Conservation (phyloP, 2,888 invertebrate species). For the Trisateles emortualis region DNA sequence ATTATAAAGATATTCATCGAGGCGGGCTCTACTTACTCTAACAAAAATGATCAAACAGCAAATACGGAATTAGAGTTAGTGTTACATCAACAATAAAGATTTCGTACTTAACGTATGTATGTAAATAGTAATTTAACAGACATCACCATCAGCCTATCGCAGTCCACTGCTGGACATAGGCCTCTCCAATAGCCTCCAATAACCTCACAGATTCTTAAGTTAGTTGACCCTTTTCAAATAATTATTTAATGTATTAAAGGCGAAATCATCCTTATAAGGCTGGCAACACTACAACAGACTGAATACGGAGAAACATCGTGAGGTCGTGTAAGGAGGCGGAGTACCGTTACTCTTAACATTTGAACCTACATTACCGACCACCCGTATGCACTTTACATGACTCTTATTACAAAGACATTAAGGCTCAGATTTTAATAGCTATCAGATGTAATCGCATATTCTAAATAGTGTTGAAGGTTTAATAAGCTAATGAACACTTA, state of each 20-base stretch:
- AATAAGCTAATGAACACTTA: slow-evolving; percentile 54
- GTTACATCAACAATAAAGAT: too few species aligned
- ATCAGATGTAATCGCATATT: slow-evolving; percentile 14
- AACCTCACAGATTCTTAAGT: too few species aligned
- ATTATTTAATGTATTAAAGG: slow-evolving; percentile 6
- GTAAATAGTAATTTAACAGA: too few species aligned
- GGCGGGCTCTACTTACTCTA: too few species aligned
- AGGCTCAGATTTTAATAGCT: slow-evolving; percentile 15
- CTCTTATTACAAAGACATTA: slow-evolving; percentile 16
- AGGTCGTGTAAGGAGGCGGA: slow-evolving; percentile 52
- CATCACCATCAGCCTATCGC: too few species aligned
- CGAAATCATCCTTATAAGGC: slow-evolving; percentile 29
- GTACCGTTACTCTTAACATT: slow-evolving; percentile 54
- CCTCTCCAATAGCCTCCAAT: too few species aligned
- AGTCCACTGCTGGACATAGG: too few species aligned
- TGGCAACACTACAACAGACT: slow-evolving; percentile 40
- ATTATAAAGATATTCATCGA: too few species aligned
- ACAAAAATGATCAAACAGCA: too few species aligned
- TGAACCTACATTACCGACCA: slow-evolving; percentile 48
- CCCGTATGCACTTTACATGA: neutral
- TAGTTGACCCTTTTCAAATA: neutral
- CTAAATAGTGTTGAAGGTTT: slow-evolving; percentile 41
- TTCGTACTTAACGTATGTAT: too few species aligned
- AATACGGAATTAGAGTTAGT: too few species aligned
- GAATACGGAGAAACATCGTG: slow-evolving; percentile 43